These are phyloP conservation scores for Pogonomyrmex barbatus DNA, from an alignment of 1,140 invertebrate species.

Conservation along the genomic window DNA sequence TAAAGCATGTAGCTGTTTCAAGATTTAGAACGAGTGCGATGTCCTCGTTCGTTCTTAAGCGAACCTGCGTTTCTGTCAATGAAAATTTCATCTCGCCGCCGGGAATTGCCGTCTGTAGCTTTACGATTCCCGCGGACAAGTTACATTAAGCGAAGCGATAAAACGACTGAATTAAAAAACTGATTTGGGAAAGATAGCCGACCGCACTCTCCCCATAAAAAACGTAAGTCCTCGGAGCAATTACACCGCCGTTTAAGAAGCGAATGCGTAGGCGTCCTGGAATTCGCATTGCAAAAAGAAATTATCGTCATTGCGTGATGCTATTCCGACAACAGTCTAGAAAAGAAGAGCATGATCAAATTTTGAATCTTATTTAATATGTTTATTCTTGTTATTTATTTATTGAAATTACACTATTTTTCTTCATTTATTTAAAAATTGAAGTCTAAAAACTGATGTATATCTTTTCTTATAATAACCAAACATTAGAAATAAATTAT, in stretches of 20 bases:
- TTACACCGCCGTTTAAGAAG: constrained; percentile 49
- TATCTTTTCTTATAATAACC: neutral
- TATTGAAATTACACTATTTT: neutral
- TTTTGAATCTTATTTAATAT: neutral
- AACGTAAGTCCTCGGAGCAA: constrained; percentile 57
- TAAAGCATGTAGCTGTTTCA: constrained; percentile 54
- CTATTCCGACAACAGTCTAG: constrained; percentile 28
- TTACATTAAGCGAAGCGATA: constrained; percentile 65
- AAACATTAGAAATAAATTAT: neutral
- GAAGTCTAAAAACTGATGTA: constrained; percentile 13
- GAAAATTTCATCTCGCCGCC: constrained; percentile 57
- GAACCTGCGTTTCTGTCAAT: constrained; percentile 57
- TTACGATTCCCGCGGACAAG: constrained; percentile 63
- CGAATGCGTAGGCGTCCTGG: constrained; percentile 10
- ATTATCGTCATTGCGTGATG: constrained; percentile 24
- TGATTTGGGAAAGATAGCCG: constrained; percentile 55
- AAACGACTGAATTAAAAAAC: constrained; percentile 64
- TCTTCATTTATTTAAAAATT: neutral
- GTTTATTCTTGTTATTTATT: neutral
- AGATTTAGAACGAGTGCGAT: constrained; percentile 52
- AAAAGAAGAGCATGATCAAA: constrained; percentile 15
- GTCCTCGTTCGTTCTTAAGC: constrained; percentile 45
- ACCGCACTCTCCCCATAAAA: constrained; percentile 32
- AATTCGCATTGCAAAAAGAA: constrained; percentile 32
- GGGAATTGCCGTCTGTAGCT: constrained; percentile 59